A percentile compares a stretch with the other conserved stretches of the same genome.
Conservation (phyloP, 2,888 invertebrate genomes). For the Blastobasis adustella region DNA sequence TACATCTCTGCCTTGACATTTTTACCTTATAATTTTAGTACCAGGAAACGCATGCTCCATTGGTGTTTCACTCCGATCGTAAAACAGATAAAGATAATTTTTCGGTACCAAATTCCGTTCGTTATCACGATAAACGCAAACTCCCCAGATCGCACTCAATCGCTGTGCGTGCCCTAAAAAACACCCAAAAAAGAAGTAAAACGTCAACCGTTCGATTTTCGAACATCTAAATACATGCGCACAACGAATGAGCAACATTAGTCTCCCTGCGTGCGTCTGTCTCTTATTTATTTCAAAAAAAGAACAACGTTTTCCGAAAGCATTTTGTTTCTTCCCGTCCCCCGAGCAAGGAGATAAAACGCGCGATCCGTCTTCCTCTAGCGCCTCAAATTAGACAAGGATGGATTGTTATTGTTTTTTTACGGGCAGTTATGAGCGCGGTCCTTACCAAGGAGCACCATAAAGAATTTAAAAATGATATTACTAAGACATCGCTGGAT, state of each 20-base stretch:
- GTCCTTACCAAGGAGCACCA: slow-evolving; percentile 27
- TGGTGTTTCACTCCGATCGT: slow-evolving; percentile 8
- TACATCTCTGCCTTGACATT: slow-evolving; percentile 2
- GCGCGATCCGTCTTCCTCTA: slow-evolving; percentile 14
- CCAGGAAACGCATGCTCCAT: slow-evolving; percentile 12
- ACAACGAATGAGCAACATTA: slow-evolving; percentile 42
- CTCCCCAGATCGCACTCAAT: too few relatives aligned
- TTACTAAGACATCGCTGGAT: slow-evolving; percentile 11
- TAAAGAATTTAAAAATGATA: slow-evolving; percentile 47
- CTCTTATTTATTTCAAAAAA: slow-evolving; percentile 29
- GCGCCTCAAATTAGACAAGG: slow-evolving; percentile 12
- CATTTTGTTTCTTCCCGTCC: slow-evolving; percentile 47
- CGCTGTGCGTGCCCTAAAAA: too few relatives aligned
- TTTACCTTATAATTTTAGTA: slow-evolving; percentile 14
- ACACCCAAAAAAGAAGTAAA: slow-evolving; percentile 9
- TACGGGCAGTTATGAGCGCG: slow-evolving; percentile 28
- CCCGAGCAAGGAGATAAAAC: slow-evolving; percentile 26
- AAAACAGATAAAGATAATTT: slow-evolving; percentile 11
- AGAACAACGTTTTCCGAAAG: slow-evolving; percentile 24
- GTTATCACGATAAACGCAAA: slow-evolving; percentile 1
- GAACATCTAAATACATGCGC: slow-evolving; percentile 43
- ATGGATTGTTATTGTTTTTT: slow-evolving; percentile 22
- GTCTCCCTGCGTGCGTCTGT: slow-evolving; percentile 49
- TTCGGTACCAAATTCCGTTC: slow-evolving; percentile 8
- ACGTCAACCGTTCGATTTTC: slow-evolving; percentile 17